Evolutionary conservation across 2,797 vertebrate genomes (phyloP), one percentile per base, ranked within the genome.

Genomic region (Phrynocephalus vlangalii): DNA sequence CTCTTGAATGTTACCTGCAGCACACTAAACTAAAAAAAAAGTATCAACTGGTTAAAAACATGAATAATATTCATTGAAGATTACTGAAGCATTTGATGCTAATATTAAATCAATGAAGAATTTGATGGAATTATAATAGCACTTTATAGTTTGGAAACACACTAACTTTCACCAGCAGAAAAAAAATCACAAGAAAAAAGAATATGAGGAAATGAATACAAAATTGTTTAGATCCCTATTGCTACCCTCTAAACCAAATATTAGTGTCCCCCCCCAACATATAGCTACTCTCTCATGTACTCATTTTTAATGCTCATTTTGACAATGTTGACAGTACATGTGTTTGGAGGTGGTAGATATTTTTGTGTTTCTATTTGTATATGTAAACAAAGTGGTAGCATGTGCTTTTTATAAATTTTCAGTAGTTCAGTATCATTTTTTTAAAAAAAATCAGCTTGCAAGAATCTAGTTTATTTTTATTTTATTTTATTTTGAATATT

Each of bases 161-260:
- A 71, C 75, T n/a, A 18, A 71, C n/a, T 79, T 75, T 67, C 28
- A 84, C 15, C 67, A 86, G 52, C 6, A 83, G 66, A 3, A 60
- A 44, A 82, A 78, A 48, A 60, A 66, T 38, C 77, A 79, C 24
- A 87, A 30, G 8, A 56, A 24, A 87, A 87, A 68, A 70, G 10
- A 78, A 83, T 60, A 26, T 44, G 44, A 85, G 84, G 33, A 82
- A 86, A 86, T 60, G 18, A 1, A 63, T 20, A 48, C 68, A 52
- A 28, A 26, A 28, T 71, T 80, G 33, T 83, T 16, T 73, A 24
- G 30, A 24, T 52, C 52, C 26, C 68, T 63, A 2, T 63, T 88
- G 76, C 50, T 48, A 88, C n/a, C 28, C 26, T 83, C 52, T 2
- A 79, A 71, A 22, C 24, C n/a, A 66, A 86, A 81, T 56, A 86